These are phyloP conservation scores for Coelopa frigida DNA, from an alignment of 1,140 invertebrate species.

Conservation along the genomic window DNA sequence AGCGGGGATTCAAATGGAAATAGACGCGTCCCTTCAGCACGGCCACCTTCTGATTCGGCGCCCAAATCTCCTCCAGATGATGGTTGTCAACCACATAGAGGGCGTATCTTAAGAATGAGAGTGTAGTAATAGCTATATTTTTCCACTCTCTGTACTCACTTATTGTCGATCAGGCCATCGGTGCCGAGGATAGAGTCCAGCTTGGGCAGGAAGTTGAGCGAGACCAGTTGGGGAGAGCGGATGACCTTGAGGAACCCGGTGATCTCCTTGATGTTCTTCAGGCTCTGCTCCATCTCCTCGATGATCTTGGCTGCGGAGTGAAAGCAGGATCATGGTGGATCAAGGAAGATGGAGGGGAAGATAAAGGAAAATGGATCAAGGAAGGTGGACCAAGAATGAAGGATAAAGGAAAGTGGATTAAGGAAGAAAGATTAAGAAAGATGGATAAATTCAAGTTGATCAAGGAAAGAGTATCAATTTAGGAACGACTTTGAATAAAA, in stretches of 20 bases:
- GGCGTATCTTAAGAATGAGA: constrained; percentile 48
- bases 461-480: neutral
- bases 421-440: neutral
- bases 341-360: too few relatives aligned
- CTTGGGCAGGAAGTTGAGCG: constrained; percentile 66
- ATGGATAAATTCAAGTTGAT: neutral
- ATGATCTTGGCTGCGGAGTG: constrained; percentile 34
- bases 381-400: too few relatives aligned
- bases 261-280: constrained; percentile 69
- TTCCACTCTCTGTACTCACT: constrained; percentile 16
- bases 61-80: constrained; percentile 86
- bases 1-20: constrained; percentile 89
- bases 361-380: neutral
- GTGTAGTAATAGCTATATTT: neutral
- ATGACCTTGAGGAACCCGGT: constrained; percentile 70
- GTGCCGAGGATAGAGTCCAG: constrained; percentile 29
- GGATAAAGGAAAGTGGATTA: neutral
- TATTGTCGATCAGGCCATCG: constrained; percentile 25
- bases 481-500: neutral
- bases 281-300: constrained; percentile 56
- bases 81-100: constrained; percentile 79
- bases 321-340: too few relatives aligned
- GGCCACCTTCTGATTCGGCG: constrained; percentile 54
- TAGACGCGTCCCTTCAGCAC: constrained; percentile 61
- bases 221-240: constrained; percentile 68